A percentile compares a stretch with the other conserved stretches of the same genome.
These are phyloP conservation scores for Heliconius ethilla DNA, from an alignment of 2,888 invertebrate species.

Conservation along the genomic window DNA sequence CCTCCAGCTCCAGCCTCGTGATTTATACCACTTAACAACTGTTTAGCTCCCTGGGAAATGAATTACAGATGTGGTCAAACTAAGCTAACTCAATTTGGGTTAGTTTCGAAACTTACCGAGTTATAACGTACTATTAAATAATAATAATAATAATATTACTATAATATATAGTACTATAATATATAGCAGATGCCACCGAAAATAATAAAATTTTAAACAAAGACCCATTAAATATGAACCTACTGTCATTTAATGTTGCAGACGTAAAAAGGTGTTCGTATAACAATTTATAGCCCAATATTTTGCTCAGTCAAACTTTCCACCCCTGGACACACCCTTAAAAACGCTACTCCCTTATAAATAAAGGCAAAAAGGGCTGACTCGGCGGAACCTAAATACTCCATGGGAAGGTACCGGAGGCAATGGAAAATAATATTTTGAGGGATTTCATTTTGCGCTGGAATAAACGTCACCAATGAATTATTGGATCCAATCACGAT, in stretches of 20 bases:
- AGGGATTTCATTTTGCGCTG: constrained; percentile 33
- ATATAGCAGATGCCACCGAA: too few species aligned
- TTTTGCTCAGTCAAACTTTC: constrained; percentile 14
- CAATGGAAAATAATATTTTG: constrained; percentile 40
- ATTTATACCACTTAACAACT: constrained; percentile 15
- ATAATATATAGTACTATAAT: too few species aligned
- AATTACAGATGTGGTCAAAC: constrained; percentile 33
- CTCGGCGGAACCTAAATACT: constrained; percentile 34
- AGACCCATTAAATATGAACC: neutral
- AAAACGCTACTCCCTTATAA: constrained; percentile 29
- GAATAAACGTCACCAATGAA: constrained; percentile 39
- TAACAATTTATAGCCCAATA: neutral
- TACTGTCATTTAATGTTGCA: neutral
- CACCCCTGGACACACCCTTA: constrained; percentile 20
- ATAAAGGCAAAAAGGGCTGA: constrained; percentile 32
- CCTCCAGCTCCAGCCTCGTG: neutral
- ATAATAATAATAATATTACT: neutral
- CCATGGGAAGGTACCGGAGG: constrained; percentile 6
- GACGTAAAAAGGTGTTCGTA: neutral
- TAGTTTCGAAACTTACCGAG: constrained; percentile 11
- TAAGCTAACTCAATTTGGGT: constrained; percentile 22
- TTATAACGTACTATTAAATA: constrained; percentile 3
- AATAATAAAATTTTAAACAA: neutral
- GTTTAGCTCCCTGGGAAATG: constrained; percentile 35
- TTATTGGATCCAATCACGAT: constrained; percentile 42